Percentiles rank a stretch among this genome's conserved stretches.
These are phyloP conservation scores for Brenthis daphne DNA, from an alignment of 2,888 invertebrate species.

Conservation along the genomic window DNA sequence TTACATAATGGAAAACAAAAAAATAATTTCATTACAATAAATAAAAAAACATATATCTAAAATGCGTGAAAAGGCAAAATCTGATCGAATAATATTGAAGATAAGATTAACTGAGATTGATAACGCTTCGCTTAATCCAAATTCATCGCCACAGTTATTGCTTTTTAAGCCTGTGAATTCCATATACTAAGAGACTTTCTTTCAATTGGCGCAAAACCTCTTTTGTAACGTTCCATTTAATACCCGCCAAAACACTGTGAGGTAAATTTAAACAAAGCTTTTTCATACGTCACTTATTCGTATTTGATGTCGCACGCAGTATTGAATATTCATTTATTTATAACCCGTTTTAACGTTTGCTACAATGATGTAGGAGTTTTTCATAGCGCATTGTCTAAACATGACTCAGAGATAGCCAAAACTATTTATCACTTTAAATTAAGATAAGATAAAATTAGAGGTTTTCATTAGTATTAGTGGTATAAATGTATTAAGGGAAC, in stretches of 20 bases:
- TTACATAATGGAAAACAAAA: no score
- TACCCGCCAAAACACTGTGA: conserved; percentile 10
- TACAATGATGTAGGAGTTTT: no score
- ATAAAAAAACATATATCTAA: conserved; percentile 31
- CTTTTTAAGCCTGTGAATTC: conserved; percentile 62
- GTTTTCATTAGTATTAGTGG: no score
- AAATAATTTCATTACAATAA: no score
- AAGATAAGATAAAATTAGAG: no score
- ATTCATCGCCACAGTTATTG: conserved; percentile 63
- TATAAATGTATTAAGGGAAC: no score
- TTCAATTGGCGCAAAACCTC: conserved; percentile 42
- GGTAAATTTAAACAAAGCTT: conserved; percentile 12
- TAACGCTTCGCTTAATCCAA: conserved; percentile 68
- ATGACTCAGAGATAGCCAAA: no score
- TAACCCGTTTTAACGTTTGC: neutral
- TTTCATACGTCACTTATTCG: conserved; percentile 11
- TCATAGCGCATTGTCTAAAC: no score
- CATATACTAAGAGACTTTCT: conserved; percentile 53
- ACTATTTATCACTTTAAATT: no score
- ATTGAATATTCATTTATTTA: neutral
- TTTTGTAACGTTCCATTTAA: conserved; percentile 8
- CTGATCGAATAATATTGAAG: conserved; percentile 76
- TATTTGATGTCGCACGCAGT: conserved; percentile 12
- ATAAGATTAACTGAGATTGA: conserved; percentile 71
- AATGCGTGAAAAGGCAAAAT: conserved; percentile 61